A percentile compares a stretch with the other conserved stretches of the same genome.
These are phyloP conservation scores for Cheilosia grossa DNA, from an alignment of 2,888 invertebrate genomes.

Conservation along the genomic window DNA sequence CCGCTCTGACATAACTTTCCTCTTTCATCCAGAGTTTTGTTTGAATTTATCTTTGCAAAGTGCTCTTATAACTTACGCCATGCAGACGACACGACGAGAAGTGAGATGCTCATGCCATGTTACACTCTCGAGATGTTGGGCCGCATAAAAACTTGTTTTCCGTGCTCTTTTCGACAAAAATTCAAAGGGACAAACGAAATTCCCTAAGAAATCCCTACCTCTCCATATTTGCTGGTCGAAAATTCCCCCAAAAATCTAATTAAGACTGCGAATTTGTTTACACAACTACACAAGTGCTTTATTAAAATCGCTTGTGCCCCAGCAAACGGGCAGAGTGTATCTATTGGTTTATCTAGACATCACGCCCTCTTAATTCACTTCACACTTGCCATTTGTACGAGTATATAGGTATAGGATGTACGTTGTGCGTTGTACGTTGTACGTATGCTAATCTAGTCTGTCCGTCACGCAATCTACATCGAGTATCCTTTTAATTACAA, in stretches of 20 bases:
- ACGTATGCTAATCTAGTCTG: conserved; percentile 53
- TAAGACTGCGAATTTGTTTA: conserved; percentile 53
- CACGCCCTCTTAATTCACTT: conserved; percentile 71
- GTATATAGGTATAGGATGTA: background rate
- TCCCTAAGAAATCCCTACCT: background rate
- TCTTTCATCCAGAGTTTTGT: conserved; percentile 54
- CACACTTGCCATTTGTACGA: conserved; percentile 43
- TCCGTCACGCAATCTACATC: conserved; percentile 66
- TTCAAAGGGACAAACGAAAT: conserved; percentile 36
- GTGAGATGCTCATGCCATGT: conserved; percentile 37
- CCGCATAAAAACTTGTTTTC: conserved; percentile 58
- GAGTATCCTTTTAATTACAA: conserved; percentile 70
- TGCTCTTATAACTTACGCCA: conserved; percentile 71
- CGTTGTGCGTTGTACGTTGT: background rate
- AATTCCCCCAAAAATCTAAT: conserved; percentile 56
- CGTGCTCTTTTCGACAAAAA: conserved; percentile 49
- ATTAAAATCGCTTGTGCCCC: conserved; percentile 29
- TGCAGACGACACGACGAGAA: conserved; percentile 44
- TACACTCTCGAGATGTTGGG: conserved; percentile 55
- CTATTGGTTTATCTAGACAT: conserved; percentile 30
- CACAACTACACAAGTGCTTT: conserved; percentile 39
- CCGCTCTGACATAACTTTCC: conserved; percentile 7
- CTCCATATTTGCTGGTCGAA: background rate
- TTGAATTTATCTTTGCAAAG: conserved; percentile 67
- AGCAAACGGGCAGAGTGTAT: background rate